Evolutionary conservation across 1,140 invertebrate genomes (phyloP).

Genomic region (Drosophila bipectinata): DNA sequence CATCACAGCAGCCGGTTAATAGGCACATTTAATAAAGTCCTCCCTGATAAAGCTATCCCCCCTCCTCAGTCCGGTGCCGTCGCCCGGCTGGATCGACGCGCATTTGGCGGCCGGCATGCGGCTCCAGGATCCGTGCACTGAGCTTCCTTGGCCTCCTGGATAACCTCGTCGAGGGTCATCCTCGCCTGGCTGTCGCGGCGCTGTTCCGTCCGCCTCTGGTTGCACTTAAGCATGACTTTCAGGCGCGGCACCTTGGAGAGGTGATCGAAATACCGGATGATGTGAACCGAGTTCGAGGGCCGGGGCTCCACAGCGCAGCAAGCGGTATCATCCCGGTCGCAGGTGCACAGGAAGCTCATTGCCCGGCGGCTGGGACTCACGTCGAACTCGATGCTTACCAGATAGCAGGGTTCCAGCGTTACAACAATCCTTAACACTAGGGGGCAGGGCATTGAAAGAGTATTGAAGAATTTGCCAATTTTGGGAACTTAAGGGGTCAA

Average conservation of each 20-base stretch:
- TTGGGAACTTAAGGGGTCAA: neutral
- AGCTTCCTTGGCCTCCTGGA: constrained; percentile 40
- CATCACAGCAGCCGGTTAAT: constrained; percentile 24
- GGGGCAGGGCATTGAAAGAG: neutral
- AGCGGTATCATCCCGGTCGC: neutral
- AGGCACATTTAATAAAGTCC: constrained; percentile 4
- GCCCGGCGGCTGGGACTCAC: constrained; percentile 26
- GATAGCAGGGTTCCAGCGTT: constrained; percentile 66
- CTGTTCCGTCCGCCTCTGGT: constrained; percentile 20
- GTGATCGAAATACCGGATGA: constrained; percentile 63
- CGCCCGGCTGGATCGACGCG: neutral
- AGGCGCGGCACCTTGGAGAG: constrained; percentile 55
- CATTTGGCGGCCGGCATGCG: constrained; percentile 12
- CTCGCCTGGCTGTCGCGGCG: constrained; percentile 28
- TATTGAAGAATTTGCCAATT: neutral
- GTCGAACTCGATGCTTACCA: constrained; percentile 60
- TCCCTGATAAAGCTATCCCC: neutral
- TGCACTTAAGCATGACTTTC: constrained; percentile 51
- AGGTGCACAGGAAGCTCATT: constrained; percentile 60
- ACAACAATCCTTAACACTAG: constrained; percentile 58
- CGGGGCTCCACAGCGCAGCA: constrained; percentile 33
- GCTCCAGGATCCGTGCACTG: constrained; percentile 22
- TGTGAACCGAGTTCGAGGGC: constrained; percentile 6
- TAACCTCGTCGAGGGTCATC: constrained; percentile 49
- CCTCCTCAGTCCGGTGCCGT: constrained; percentile 9